Evolutionary conservation across 2,797 vertebrate species (phyloP).

Genomic region (Urophycis tenuis): DNA sequence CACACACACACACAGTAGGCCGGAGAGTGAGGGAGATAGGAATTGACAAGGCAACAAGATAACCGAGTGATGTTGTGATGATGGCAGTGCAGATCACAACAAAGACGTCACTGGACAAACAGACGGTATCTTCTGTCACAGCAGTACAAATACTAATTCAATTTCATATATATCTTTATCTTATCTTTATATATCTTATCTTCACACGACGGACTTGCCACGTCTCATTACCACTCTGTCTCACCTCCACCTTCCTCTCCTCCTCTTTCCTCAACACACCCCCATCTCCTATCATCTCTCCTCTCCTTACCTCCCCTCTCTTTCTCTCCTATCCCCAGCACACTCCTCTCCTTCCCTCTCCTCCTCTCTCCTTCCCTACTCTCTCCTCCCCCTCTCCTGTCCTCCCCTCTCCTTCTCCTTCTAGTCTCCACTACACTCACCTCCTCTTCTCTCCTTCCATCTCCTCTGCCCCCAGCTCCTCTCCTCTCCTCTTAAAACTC

Average conservation of each 20-base stretch:
- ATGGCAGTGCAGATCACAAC: background rate
- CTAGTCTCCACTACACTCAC: background rate
- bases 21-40: slow-evolving; percentile 10
- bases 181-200: no score
- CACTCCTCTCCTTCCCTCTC: background rate
- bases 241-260: background rate
- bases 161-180: background rate
- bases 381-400: background rate
- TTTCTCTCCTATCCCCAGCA: background rate
- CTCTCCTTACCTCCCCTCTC: background rate
- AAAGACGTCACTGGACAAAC: background rate
- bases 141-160: background rate
- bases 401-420: background rate
- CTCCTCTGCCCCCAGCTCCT: background rate
- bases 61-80: slow-evolving; percentile 5
- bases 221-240: background rate
- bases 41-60: slow-evolving; percentile 14
- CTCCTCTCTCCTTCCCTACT: background rate
- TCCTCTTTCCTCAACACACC: no score
- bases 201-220: background rate
- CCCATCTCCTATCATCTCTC: background rate
- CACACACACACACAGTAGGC: background rate
- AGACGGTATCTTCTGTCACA: background rate
- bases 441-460: background rate
- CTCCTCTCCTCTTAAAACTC: background rate